Conservation (phyloP, 2,113 vertebrate species). For the Notarius quadriscutis region DNA sequence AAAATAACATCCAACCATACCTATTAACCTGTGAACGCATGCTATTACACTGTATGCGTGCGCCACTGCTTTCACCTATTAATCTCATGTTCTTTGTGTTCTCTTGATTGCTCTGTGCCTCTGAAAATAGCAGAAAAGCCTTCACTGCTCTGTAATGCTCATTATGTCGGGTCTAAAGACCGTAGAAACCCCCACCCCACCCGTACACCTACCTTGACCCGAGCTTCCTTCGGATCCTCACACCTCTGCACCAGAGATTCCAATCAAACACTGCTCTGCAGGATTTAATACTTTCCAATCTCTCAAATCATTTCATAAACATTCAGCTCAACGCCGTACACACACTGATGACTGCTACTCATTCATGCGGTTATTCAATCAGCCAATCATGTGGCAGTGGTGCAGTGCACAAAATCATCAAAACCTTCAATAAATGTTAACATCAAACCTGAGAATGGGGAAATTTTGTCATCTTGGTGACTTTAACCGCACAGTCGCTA, state of each 20-base stretch:
- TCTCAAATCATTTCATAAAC: neutral
- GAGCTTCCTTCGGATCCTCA: neutral
- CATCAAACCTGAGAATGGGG: neutral
- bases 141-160: neutral
- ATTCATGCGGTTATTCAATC: neutral
- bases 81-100: constrained; percentile 12
- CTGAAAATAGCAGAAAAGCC: neutral
- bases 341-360: neutral
- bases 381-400: neutral
- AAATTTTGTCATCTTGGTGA: neutral
- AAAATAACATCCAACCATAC: constrained; percentile 24
- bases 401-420: neutral
- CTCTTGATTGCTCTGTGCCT: neutral
- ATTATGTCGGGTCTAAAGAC: neutral
- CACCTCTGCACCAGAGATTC: neutral
- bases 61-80: neutral
- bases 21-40: neutral
- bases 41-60: neutral
- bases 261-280: neutral
- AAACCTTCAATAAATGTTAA: neutral
- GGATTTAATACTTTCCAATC: neutral
- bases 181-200: neutral
- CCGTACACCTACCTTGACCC: neutral
- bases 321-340: neutral
- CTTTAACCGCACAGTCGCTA: no score